Evolutionary conservation across 2,888 invertebrate species (phyloP), one percentile per base, ranked within the genome.

Genomic region (Papilio elwesi): DNA sequence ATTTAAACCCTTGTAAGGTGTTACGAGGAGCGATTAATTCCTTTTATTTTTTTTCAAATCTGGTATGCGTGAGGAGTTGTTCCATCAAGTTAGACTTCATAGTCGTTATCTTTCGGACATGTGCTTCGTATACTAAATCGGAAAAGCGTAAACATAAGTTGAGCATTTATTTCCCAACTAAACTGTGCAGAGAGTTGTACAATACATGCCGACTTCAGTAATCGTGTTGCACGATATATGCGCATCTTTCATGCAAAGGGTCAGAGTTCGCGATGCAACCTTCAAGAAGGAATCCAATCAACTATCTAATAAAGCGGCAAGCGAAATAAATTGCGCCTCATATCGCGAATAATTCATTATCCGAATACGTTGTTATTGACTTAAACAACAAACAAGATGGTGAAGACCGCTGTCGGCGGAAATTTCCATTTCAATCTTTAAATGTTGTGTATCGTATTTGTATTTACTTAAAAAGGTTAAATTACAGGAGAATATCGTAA

Each of bases 191-290:
- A 36, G n/a, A 52, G 68, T 57, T 57, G 68, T 68, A 64, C 68
- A 55, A 57, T 68, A 51, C 55, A 57, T 65, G 43, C 59, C 38
- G 64, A 69, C 49, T 68, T 65, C 68, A 51, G n/a, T 62, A 74
- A 67, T 74, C 70, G 70, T 74, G 70, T 74, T 73, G 73, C 73
- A 73, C 73, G 73, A 74, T 70, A 74, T 74, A 74, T 74, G 70
- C 67, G 52, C 70, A 70, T 74, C 73, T 74, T 74, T 69, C 69
- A 73, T 70, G 63, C 71, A 49, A 62, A 74, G 80, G 87, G 90
- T 91, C 92, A 92, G 88, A 92, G 91, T 89, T 92, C 90, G 85
- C 81, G 74, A 47, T 73, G 77, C 85, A 88, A 82, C 91, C 92
- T 92, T 92, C 92, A 78, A 79, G 75, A 82, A 78, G 82, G 79